Evolutionary conservation across 2,888 invertebrate species (phyloP).

Genomic region (Dysmachus trigonus): DNA sequence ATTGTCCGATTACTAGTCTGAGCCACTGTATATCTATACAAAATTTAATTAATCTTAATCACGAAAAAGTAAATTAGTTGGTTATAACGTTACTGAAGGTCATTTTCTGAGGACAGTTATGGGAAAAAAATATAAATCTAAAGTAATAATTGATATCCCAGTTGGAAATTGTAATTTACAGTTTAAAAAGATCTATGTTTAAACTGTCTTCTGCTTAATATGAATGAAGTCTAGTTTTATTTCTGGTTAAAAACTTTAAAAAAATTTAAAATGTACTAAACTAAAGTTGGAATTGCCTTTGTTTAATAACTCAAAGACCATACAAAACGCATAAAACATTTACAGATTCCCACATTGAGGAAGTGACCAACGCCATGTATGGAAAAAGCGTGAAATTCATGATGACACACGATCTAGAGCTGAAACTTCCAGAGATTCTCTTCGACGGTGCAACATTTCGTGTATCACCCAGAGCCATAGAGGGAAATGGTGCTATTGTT

Average conservation of each 20-base stretch:
- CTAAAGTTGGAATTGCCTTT: not conserved
- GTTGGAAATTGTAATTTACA: no score
- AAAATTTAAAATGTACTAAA: not conserved
- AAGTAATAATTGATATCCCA: no score
- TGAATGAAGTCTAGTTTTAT: no score
- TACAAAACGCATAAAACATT: not conserved
- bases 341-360: slow-evolving; percentile 73
- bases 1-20: no score
- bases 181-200: no score
- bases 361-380: slow-evolving; percentile 77
- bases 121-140: no score
- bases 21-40: no score
- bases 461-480: slow-evolving; percentile 77
- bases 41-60: no score
- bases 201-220: no score
- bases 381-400: slow-evolving; percentile 77
- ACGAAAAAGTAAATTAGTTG: no score
- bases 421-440: slow-evolving; percentile 76
- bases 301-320: not conserved
- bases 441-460: slow-evolving; percentile 79
- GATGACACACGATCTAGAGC: slow-evolving; percentile 79
- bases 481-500: slow-evolving; percentile 77
- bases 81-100: no score
- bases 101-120: no score
- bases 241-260: not conserved